These are phyloP conservation scores for Aphidoletes aphidimyza DNA, from an alignment of 2,888 invertebrate genomes.

Conservation along the genomic window DNA sequence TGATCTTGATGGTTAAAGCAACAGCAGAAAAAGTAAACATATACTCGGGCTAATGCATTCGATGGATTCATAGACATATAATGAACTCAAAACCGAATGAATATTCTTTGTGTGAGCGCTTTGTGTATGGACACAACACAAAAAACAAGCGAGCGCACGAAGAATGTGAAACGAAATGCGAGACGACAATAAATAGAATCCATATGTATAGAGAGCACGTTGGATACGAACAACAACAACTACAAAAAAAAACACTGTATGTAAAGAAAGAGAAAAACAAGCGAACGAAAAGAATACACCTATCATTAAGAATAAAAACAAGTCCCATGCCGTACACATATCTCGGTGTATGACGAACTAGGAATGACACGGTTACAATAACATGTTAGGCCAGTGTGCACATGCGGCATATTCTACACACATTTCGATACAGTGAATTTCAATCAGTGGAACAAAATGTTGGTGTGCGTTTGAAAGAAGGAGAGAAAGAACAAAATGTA, in stretches of 20 bases:
- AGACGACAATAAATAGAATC: neutral
- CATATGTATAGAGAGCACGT: conserved; percentile 11
- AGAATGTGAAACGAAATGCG: neutral
- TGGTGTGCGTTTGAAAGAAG: neutral
- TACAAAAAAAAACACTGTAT: neutral
- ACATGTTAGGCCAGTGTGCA: conserved; percentile 11
- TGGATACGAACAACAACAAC: neutral
- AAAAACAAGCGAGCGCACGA: neutral
- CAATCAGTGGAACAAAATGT: neutral
- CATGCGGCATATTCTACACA: neutral
- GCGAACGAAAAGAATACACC: neutral
- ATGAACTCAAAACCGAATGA: neutral
- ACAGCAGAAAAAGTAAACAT: no score
- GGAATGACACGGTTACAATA: conserved; percentile 22
- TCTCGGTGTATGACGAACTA: neutral
- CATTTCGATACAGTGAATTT: conserved; percentile 18
- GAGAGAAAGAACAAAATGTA: neutral
- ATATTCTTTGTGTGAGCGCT: neutral
- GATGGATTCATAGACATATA: conserved; percentile 2
- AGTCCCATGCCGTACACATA: neutral
- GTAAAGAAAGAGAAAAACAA: neutral
- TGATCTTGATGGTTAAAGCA: neutral
- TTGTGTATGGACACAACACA: neutral
- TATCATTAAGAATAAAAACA: conserved; percentile 44
- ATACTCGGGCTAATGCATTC: neutral